Percentiles rank a stretch among this genome's conserved stretches.
phyloP scores from a whole-genome alignment of 2,797 vertebrate species.

The Alfaro cultratus region DNA sequence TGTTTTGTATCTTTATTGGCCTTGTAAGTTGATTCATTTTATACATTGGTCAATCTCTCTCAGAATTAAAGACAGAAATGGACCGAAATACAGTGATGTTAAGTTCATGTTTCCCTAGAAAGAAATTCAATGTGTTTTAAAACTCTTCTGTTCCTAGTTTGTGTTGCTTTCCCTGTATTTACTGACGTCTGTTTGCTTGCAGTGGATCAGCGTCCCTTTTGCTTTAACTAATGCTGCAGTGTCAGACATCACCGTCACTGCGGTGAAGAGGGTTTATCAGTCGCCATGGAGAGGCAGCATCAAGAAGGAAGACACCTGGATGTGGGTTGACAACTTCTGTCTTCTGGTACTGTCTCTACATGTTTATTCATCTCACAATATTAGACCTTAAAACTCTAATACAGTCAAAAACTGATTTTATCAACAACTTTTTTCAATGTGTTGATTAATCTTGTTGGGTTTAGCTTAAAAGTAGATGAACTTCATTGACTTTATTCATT shows the following conservation, averaged over 20 bases:
- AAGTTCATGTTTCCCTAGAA: neutral
- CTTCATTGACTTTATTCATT: neutral
- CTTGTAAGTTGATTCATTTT: conserved; percentile 84
- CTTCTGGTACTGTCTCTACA: conserved; percentile 83
- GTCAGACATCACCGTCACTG: conserved; percentile 90
- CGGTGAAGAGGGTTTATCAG: conserved; percentile 87
- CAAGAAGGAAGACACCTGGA: conserved; percentile 82
- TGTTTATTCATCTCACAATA: neutral
- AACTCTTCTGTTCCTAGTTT: neutral
- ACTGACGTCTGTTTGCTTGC: conserved; percentile 17
- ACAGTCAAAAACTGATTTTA: neutral
- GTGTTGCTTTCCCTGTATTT: neutral
- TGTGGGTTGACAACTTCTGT: conserved; percentile 94
- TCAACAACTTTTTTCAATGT: neutral
- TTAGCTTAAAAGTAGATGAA: neutral
- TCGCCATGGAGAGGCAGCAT: conserved; percentile 91
- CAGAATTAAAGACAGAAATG: neutral
- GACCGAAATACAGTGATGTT: neutral
- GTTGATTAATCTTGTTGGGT: neutral
- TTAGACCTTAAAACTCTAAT: neutral
- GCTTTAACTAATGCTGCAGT: conserved; percentile 92
- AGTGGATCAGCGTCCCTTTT: conserved; percentile 98
- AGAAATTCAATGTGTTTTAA: neutral
- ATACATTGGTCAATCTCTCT: neutral
- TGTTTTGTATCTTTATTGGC: conserved; percentile 97